Percentiles rank a stretch among this genome's conserved stretches.
Conservation (phyloP, 2,113 vertebrate species). For the Bubo blakistoni region DNA sequence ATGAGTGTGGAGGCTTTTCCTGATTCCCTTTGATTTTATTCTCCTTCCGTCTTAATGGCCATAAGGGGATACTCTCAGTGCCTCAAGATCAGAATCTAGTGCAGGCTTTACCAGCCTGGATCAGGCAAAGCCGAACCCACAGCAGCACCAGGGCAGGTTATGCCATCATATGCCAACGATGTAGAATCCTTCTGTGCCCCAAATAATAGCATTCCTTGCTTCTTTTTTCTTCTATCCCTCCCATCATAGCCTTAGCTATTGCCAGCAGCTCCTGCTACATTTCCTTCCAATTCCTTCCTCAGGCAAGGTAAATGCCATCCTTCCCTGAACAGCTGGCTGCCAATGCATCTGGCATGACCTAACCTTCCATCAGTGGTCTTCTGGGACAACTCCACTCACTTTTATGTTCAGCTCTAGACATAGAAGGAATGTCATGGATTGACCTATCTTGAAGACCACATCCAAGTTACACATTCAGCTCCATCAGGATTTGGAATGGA, state of each 20-base stretch:
- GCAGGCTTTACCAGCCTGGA: background rate
- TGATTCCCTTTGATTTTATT: slow-evolving; percentile 55
- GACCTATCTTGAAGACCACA: background rate
- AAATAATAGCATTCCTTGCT: background rate
- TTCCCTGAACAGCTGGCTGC: background rate
- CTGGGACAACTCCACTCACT: background rate
- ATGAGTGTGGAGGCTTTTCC: slow-evolving; percentile 50
- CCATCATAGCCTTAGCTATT: background rate
- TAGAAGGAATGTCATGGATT: background rate
- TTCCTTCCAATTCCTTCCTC: background rate
- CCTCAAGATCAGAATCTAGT: background rate
- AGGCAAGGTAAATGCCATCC: background rate
- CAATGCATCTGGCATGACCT: background rate
- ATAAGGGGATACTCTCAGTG: background rate
- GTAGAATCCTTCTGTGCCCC: background rate
- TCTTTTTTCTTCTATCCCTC: background rate
- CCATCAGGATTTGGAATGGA: background rate
- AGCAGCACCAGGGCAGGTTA: background rate
- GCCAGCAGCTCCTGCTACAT: background rate
- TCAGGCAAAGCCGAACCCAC: background rate
- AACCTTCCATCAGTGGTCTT: background rate
- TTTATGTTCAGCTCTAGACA: background rate
- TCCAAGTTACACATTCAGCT: background rate
- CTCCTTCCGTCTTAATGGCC: background rate
- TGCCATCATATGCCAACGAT: background rate